Evolutionary conservation across 2,113 vertebrate species (phyloP), one percentile per base, ranked within the genome.

Genomic region (Oplegnathus fasciatus): DNA sequence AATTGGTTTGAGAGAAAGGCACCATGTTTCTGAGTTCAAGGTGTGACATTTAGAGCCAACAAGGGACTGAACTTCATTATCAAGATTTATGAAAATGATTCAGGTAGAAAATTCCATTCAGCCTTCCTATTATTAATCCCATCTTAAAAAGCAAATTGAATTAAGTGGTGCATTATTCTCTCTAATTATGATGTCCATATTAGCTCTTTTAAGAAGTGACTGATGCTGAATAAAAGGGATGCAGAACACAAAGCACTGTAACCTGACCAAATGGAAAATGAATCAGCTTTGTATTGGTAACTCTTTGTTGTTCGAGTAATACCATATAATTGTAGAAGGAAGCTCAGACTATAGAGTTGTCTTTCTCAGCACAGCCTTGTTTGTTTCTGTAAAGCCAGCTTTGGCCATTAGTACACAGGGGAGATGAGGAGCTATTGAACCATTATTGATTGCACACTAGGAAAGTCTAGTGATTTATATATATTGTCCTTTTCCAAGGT

Each of bases 31-130:
- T 80, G 79, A 94, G 92, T 87, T 94, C 86, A 90, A 91, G 77
- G 89, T 93, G 77, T 94, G 93, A 93, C 93, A 94, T 94, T 95
- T 92, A 86, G 87, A 93, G 85, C 92, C 94, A 94, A 92, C 92
- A 92, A 88, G 90, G 88, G 89, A 94, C 71, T 88, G 89, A 95
- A 95, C 93, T 95, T 95, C 93, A 96, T 95, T 95, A 95, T 93
- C 85, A 84, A 93, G 93, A 94, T 92, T 92, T 94, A 95, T 94
- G 90, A 94, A 94, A 93, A 92, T 82, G 82, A 94, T 93, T 93
- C 90, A 92, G 89, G 78, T 87, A 83, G 78, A 88, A 89, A 88
- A 90, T 90, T 93, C 85, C 74, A 74, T 92, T 91, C 86, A 91
- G 67, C 77, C 80, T 14, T 37, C 79, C 83, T 77, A 83, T 95